phyloP scores from a whole-genome alignment of 2,888 invertebrate genomes.

The Torymus texanus region DNA sequence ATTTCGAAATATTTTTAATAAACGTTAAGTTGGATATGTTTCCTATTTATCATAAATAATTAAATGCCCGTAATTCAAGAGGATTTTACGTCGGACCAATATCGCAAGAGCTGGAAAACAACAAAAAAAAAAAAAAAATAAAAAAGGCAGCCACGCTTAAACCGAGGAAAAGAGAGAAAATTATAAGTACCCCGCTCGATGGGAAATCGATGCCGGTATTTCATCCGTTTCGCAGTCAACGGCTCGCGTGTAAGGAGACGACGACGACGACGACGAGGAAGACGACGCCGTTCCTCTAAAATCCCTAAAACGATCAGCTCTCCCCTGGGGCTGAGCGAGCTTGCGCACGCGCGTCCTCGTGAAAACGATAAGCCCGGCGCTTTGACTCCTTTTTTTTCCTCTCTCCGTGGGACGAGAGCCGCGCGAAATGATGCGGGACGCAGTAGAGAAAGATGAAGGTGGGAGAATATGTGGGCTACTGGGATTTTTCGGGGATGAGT shows the following conservation, averaged over 20 bases:
- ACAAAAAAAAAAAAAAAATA: neutral
- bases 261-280: neutral
- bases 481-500: neutral
- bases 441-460: neutral
- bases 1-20: too few relatives aligned
- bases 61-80: too few relatives aligned
- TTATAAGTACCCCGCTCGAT: slow-evolving; percentile 58
- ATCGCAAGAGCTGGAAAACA: neutral
- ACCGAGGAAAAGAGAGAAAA: slow-evolving; percentile 27
- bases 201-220: slow-evolving; percentile 70
- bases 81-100: neutral
- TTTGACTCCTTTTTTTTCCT: slow-evolving; percentile 40
- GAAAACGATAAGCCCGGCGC: slow-evolving; percentile 62
- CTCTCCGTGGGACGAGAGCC: too few relatives aligned
- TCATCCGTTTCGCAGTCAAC: slow-evolving; percentile 67
- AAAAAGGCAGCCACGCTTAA: neutral
- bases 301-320: slow-evolving; percentile 65
- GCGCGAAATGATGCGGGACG: too few relatives aligned
- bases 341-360: slow-evolving; percentile 48
- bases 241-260: slow-evolving; percentile 54
- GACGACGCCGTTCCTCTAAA: slow-evolving; percentile 53
- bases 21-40: too few relatives aligned
- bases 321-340: slow-evolving; percentile 56
- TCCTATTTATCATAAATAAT: too few relatives aligned
- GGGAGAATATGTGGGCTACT: neutral